Percentiles rank a stretch among this genome's conserved stretches.
Conservation (phyloP, 2,888 invertebrate genomes). For the Euplexia lucipara region DNA sequence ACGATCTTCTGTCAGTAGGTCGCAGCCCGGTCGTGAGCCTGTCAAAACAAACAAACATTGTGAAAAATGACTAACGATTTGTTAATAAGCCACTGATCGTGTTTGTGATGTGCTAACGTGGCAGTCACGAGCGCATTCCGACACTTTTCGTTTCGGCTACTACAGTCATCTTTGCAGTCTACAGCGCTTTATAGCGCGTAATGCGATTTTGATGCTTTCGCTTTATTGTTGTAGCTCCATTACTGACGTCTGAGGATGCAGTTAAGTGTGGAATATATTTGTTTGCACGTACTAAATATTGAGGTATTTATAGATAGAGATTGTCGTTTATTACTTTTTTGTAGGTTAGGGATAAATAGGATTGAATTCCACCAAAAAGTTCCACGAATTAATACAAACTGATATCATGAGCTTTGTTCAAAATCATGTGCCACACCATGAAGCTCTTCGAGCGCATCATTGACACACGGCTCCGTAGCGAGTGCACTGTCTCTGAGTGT, state of each 20-base stretch:
- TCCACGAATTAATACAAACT: no score
- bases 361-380: no score
- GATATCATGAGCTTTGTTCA: no score
- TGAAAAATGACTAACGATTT: slow-evolving; percentile 32
- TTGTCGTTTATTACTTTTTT: neutral
- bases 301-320: slow-evolving; percentile 6
- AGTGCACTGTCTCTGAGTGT: no score
- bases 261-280: slow-evolving; percentile 27
- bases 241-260: slow-evolving; percentile 23
- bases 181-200: slow-evolving; percentile 20
- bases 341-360: slow-evolving; percentile 1
- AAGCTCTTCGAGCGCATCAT: no score
- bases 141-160: slow-evolving; percentile 37
- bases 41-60: slow-evolving; percentile 28
- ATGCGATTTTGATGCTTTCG: slow-evolving; percentile 40
- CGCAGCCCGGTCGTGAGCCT: neutral
- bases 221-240: slow-evolving; percentile 28
- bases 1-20: neutral
- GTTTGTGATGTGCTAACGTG: slow-evolving; percentile 30
- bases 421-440: no score
- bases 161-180: slow-evolving; percentile 24
- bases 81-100: slow-evolving; percentile 42
- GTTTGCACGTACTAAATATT: slow-evolving; percentile 12
- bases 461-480: no score
- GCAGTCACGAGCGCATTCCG: slow-evolving; percentile 57